Conservation (phyloP, 2,113 vertebrate species). For the Thamnophis sirtalis region DNA sequence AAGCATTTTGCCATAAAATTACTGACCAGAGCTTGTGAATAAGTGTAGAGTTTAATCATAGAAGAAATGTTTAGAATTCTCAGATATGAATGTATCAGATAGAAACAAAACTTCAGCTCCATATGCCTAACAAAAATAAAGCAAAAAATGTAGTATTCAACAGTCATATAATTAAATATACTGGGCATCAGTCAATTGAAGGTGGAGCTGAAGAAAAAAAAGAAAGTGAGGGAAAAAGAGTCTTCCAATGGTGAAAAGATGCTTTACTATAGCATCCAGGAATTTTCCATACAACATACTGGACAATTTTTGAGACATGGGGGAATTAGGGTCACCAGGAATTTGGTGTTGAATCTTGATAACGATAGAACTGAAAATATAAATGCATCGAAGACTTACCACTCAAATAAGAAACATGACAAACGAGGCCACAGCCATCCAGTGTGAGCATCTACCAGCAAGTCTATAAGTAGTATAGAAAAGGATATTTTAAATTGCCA, state of each 20-base stretch:
- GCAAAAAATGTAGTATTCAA: background rate
- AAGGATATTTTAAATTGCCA: background rate
- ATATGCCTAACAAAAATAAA: background rate
- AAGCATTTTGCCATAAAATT: background rate
- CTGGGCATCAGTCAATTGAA: background rate
- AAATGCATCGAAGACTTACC: background rate
- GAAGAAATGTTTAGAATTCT: background rate
- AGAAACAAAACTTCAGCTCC: background rate
- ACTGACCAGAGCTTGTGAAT: background rate
- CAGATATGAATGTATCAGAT: background rate
- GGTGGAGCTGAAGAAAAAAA: background rate
- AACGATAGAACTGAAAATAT: background rate
- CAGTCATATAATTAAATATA: background rate
- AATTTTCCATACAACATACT: background rate
- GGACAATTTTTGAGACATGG: background rate
- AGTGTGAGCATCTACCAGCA: background rate
- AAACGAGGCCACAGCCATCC: background rate
- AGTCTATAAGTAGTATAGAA: background rate
- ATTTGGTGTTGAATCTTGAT: background rate
- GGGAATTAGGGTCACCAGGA: background rate
- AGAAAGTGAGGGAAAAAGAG: fast-evolving
- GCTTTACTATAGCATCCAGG: background rate
- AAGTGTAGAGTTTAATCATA: background rate
- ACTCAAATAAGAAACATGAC: background rate
- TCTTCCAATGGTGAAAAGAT: background rate